A percentile compares a stretch with the other conserved stretches of the same genome.
Conservation (phyloP, 2,888 invertebrate genomes). For the Arrhopalites spinosus region DNA sequence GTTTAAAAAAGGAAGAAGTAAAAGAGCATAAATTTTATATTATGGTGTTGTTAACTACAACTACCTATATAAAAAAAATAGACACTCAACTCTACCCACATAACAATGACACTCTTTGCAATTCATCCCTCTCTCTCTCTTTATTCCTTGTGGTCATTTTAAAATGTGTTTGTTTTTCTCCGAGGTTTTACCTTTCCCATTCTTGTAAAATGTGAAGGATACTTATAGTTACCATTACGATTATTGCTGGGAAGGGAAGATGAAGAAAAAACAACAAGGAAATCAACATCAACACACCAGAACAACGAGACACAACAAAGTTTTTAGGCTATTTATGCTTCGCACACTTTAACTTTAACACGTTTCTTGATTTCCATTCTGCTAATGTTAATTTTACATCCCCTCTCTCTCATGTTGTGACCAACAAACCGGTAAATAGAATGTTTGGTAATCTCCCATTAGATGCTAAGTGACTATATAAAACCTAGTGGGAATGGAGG, state of each 20-base stretch:
- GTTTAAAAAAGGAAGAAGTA: slow-evolving; percentile 26
- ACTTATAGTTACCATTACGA: slow-evolving; percentile 26
- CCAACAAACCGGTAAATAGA: slow-evolving; percentile 6
- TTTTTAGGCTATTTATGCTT: slow-evolving; percentile 31
- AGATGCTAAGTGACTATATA: too few species aligned
- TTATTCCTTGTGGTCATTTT: background rate
- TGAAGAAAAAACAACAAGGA: background rate
- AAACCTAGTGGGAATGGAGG: too few species aligned
- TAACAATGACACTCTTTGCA: slow-evolving; percentile 20
- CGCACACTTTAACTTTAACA: slow-evolving; percentile 28
- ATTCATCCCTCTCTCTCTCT: slow-evolving; percentile 15
- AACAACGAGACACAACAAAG: background rate
- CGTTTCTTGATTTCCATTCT: slow-evolving; percentile 15
- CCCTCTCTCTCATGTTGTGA: background rate
- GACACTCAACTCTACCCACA: background rate
- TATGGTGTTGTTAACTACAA: background rate
- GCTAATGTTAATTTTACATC: background rate
- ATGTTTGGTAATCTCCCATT: background rate
- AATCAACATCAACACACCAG: background rate
- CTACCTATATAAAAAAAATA: background rate
- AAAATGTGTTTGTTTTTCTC: background rate
- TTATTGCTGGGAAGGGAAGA: slow-evolving; percentile 26
- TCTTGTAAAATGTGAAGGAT: too few species aligned
- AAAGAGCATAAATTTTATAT: slow-evolving; percentile 12
- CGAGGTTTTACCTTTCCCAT: background rate